Evolutionary conservation across 2,113 vertebrate species (phyloP), one percentile per base, ranked within the genome.

Genomic region (Calyptomena viridis): DNA sequence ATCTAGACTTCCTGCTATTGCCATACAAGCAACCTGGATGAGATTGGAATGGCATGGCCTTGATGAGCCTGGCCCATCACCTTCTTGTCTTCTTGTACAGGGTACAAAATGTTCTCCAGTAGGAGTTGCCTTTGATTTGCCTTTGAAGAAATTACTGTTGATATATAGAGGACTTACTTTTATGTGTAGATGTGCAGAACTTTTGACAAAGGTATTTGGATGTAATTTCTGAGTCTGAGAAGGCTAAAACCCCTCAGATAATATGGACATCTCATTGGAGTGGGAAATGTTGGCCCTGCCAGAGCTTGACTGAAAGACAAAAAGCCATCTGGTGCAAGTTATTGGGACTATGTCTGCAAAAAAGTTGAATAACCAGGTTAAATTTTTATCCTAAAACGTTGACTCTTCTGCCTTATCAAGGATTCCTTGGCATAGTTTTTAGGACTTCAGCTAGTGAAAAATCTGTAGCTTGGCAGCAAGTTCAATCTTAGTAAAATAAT

Each of bases 231-330:
- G 58, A 4, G 18, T 59, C 33, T 71, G 59, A 35, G 68, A 67
- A 27, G 35, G 21, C 23, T 33, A 8, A 67, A 73, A 37, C 7
- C 15, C 79, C 31, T 5, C 6, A 53, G 31, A 8, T 46, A 22
- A 44, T 19, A 28, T 2, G 15, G 17, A 12, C 3, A 16, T 4
- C 12, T 82, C 5, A 3, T 37, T 7, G 27, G 5, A 1, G 2
- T 52, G 20, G 35, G 42, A 55, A 58, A 19, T 17, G 4, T 31
- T 69, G 52, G 16, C 79, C 31, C 42, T 84, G 25, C 33, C 30
- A 35, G 15, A 85, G 22, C 44, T n/a, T 80, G 37, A 58, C 37
- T 60, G 8, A 28, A 58, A 66, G 8, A 23, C 11, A 6, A 24
- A 75, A 35, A 20, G 14, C 3, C 5, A 12, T 40, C 12, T 82